Evolutionary conservation across 2,797 vertebrate species (phyloP), one percentile per base, ranked within the genome.

Genomic region (Xenopus petersii): DNA sequence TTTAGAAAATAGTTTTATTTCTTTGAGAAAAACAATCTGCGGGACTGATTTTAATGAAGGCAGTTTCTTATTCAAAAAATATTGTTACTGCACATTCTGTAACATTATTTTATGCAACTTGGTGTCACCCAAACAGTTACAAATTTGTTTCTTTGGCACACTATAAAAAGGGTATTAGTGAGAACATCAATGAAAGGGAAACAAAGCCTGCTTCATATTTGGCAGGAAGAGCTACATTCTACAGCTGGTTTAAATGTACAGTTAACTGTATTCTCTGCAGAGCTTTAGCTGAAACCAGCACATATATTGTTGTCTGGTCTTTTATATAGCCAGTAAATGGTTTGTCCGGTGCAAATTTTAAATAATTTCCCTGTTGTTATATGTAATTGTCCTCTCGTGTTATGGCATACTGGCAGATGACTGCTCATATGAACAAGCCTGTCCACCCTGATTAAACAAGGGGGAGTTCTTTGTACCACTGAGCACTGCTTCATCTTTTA

Each of bases 71-170:
- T 10, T 10, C 49, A 51, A 1, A 51, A 12, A 51, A 51, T 51
- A 15, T 51, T 51, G 15, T 12, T 51, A 51, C 49, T 5, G 49
- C 49, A 12, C 49, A 15, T 12, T 7, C 15, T 51, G 11, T 51
- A 12, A 12, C 12, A 51, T 51, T 15, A 56, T 56, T 56, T 56
- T 56, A 6, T 56, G 54, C 54, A 56, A 56, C 7, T 16, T 56
- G 54, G 16, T 56, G 54, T 56, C 54, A 17, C 5, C 15, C n/a
- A 17, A 56, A 56, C 8, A 1, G 15, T 17, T 56, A 3, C 16
- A 56, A 56, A 56, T 56, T 56, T 56, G 54, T 56, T 56, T 56
- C 54, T 13, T 17, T 56, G 54, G 54, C 54, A 56, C 54, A 15
- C n/a, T 56, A 56, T 56, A 17, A 56, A 56, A 56, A 8, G n/a